Evolutionary conservation across 1,140 invertebrate genomes (phyloP), one percentile per base, ranked within the genome.

Genomic region (Aethina tumida): DNA sequence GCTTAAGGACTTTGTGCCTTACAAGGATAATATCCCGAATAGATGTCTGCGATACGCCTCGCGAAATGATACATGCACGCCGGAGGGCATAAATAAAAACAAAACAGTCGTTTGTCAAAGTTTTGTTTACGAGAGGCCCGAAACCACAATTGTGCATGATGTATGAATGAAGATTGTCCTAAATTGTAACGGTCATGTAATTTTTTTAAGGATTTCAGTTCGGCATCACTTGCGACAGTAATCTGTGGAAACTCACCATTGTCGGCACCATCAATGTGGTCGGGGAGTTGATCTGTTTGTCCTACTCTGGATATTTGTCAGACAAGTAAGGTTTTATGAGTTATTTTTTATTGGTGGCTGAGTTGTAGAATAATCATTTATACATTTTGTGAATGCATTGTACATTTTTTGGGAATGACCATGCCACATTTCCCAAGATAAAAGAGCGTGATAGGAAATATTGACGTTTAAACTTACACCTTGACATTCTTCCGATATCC

Each of bases 181-280:
- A 36, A 15, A 3, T 26, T 17, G 4, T 24, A 12, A 37, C 30
- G n/a, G 13, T 36, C 21, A 26, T 35, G 10, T 33, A n/a, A 41
- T 30, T 40, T 24, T 3, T 25, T 26, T 27, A 15, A n/a, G 19
- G 10, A 27, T 53, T 40, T 16, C 40, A 75, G 71, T 75, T 71
- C 54, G 56, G 62, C 19, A 60, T 75, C 2, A 69, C 65, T 15
- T 75, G 73, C 45, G 47, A 63, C 12, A 55, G 66, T n/a, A 71
- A 78, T 52, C 69, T 74, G 49, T 81, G 78, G 77, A 80, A 77
- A 60, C 59, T 79, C 18, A 74, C 77, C 0, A 53, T 81, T 40
- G 71, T 81, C 14, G 79, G 79, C 31, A 81, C 76, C 2, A 62
- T 81, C 8, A 77, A 79, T 57, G 79, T 76, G 53, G 52, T 78